phyloP scores from a whole-genome alignment of 2,113 vertebrate species.

The Tyrannus savana region DNA sequence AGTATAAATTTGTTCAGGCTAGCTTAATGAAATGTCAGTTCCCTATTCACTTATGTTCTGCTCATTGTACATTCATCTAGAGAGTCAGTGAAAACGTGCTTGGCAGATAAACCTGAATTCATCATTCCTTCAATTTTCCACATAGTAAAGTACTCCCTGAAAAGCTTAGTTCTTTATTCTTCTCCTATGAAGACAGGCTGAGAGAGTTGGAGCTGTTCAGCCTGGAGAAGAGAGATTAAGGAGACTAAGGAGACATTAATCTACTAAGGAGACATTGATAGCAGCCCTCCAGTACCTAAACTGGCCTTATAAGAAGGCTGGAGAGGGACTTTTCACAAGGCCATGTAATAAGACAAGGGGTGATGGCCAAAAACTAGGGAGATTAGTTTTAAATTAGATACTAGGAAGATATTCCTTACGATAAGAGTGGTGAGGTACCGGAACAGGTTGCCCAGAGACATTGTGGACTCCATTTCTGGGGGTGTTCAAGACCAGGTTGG shows the following conservation, averaged over 20 bases:
- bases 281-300: not conserved
- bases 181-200: not conserved
- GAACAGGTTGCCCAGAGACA: not conserved
- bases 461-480: not conserved
- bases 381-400: not conserved
- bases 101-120: not conserved
- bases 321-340: not conserved
- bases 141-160: not conserved
- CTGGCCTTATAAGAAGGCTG: not conserved
- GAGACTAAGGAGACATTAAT: not conserved
- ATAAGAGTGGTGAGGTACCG: not conserved
- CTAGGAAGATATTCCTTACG: not conserved
- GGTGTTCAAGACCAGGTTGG: too few species aligned
- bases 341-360: fast-evolving
- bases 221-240: too few species aligned
- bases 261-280: not conserved
- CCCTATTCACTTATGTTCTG: not conserved
- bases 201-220: too few species aligned
- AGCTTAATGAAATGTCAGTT: not conserved
- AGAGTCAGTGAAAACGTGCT: not conserved
- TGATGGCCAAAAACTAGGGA: not conserved
- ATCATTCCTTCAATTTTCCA: not conserved
- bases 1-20: not conserved
- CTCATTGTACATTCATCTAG: not conserved
- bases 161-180: not conserved